phyloP scores from a whole-genome alignment of 2,888 invertebrate genomes.

The Dynastes hyllus region DNA sequence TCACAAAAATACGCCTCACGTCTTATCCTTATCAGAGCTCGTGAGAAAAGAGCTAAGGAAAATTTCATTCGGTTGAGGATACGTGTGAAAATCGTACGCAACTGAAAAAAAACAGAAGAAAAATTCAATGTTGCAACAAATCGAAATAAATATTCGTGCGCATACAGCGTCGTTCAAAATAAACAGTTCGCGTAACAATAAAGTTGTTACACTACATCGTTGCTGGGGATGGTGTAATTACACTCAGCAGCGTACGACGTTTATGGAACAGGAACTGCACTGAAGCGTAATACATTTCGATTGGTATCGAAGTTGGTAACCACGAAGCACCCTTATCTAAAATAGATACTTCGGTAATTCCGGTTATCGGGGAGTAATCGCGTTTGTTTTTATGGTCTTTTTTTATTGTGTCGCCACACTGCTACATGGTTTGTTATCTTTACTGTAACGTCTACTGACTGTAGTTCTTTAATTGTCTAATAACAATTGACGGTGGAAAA shows the following conservation, averaged over 20 bases:
- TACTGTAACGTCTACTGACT: not conserved
- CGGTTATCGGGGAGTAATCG: conserved; percentile 2
- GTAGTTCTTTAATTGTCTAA: conserved; percentile 15
- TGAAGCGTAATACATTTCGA: conserved; percentile 22
- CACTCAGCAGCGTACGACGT: conserved; percentile 7
- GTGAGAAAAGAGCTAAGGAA: too few relatives aligned
- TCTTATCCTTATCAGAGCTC: too few relatives aligned
- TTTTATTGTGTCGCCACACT: not conserved
- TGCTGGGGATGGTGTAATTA: not conserved
- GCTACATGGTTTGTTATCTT: not conserved
- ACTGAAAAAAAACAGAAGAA: too few relatives aligned
- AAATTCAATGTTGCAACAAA: too few relatives aligned
- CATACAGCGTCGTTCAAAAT: too few relatives aligned
- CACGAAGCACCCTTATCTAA: conserved; percentile 33
- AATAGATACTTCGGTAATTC: conserved; percentile 40
- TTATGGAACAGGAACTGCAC: conserved; percentile 16
- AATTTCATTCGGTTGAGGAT: too few relatives aligned
- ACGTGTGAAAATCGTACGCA: too few relatives aligned
- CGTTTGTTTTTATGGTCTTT: not conserved
- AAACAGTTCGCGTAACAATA: too few relatives aligned
- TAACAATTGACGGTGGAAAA: not conserved
- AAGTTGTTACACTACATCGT: too few relatives aligned
- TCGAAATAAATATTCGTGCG: too few relatives aligned
- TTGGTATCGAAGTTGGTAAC: conserved; percentile 28
- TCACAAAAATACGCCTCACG: too few relatives aligned